Conservation (phyloP, 2,888 invertebrate genomes). For the Achlya flavicornis region DNA sequence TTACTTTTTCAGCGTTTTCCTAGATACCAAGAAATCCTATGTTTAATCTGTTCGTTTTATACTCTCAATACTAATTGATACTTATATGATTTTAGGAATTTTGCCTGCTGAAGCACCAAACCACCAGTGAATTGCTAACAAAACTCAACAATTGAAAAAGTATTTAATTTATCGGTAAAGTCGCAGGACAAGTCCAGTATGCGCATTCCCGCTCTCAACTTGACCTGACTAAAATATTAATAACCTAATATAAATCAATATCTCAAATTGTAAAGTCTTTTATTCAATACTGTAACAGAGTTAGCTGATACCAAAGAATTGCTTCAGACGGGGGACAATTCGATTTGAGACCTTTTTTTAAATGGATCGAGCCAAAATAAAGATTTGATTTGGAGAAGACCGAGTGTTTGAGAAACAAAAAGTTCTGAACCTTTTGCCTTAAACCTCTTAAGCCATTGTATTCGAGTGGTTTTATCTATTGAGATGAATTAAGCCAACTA, state of each 20-base stretch:
- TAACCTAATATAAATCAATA: background rate
- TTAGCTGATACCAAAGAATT: slow-evolving; percentile 9
- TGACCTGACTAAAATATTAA: slow-evolving; percentile 9
- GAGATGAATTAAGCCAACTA: background rate
- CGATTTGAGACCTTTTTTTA: slow-evolving; percentile 34
- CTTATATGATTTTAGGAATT: too few species aligned
- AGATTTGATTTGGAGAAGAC: slow-evolving; percentile 40
- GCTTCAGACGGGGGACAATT: slow-evolving; percentile 27
- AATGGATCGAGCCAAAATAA: slow-evolving; percentile 39
- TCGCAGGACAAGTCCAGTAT: background rate
- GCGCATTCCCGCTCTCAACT: background rate
- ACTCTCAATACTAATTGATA: too few species aligned
- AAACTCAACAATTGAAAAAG: background rate
- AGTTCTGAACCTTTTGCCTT: background rate
- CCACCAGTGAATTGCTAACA: too few species aligned
- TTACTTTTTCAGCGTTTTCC: too few species aligned
- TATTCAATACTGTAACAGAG: slow-evolving; percentile 4
- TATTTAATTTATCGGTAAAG: background rate
- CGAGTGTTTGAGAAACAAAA: background rate
- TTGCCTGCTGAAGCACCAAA: too few species aligned
- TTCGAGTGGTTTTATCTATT: background rate
- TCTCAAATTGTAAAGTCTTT: slow-evolving; percentile 8
- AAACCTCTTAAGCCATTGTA: background rate
- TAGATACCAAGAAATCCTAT: too few species aligned
- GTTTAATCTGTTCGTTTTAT: too few species aligned